phyloP scores from a whole-genome alignment of 2,888 invertebrate genomes.

The Phengaris alcon region DNA sequence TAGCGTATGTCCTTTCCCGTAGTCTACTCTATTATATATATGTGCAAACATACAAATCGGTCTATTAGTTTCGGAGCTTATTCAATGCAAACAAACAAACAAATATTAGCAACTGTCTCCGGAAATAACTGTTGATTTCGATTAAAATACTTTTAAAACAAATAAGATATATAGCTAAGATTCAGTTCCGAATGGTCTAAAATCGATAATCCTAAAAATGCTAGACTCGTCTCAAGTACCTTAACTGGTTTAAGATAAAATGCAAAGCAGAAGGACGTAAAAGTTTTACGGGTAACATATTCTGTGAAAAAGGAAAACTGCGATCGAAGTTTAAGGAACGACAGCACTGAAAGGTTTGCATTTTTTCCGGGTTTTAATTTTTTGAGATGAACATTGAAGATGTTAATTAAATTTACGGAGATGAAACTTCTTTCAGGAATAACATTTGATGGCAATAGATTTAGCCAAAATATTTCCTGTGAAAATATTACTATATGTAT shows the following conservation, averaged over 20 bases:
- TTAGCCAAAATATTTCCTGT: no score
- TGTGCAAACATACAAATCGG: no score
- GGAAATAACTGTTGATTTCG: no score
- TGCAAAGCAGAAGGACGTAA: slow-evolving; percentile 20
- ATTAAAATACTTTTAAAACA: neutral
- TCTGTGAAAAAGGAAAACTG: slow-evolving; percentile 11
- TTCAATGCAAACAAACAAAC: no score
- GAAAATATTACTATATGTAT: no score
- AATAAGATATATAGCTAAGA: neutral
- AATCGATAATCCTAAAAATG: slow-evolving; percentile 4
- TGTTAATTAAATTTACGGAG: no score
- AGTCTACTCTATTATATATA: no score
- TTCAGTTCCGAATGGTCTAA: neutral
- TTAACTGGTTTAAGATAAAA: slow-evolving; percentile 20
- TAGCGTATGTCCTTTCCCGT: no score
- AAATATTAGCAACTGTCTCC: no score
- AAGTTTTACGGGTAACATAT: slow-evolving; percentile 23
- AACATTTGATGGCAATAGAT: no score
- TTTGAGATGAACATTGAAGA: neutral
- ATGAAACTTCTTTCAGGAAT: no score
- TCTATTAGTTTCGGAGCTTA: no score
- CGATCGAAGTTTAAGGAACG: neutral
- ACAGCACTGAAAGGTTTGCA: neutral
- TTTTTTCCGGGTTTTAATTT: neutral
- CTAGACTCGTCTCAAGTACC: slow-evolving; percentile 7